Evolutionary conservation across 2,797 vertebrate genomes (phyloP), one percentile per base, ranked within the genome.

Genomic region (Notolepis coatsorum): DNA sequence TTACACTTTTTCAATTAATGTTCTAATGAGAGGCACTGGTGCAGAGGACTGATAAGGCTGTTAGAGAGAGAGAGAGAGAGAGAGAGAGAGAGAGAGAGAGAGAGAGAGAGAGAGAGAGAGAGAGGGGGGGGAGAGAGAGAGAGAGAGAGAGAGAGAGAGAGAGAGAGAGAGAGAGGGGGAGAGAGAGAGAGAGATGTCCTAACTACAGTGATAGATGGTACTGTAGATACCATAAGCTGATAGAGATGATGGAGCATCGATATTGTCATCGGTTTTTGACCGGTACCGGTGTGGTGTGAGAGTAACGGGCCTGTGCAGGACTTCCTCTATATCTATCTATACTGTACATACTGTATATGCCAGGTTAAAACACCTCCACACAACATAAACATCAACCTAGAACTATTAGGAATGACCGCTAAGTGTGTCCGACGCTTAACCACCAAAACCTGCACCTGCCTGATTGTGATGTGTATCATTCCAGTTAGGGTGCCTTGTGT

Each of bases 1-100:
- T 94, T 93, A 93, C 92, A 93, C 86, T 89, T 93, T 93, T 94
- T 93, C 92, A 93, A 93, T 94, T 93, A 94, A 93, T 91, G 91
- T 84, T 88, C 84, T 89, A 91, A 92, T 91, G 90, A 92, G 88
- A 91, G 88, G 85, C 88, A 86, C 88, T 91, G 89, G 91, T 91
- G 92, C 80, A 82, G 86, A 87, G 89, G 84, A 82, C 85, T 81
- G 92, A 94, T 93, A 92, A 92, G 74, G 83, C 77, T 87, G 78
- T 85, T 88, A 86, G 81, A 73, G 71, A 81, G 68, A 71, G 84
- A 81, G 85, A 72, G 72, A 84, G 61, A 67, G 54, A 73, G 58
- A 75, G 58, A 74, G 74, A 67, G 73, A 31, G 27, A 49, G 66
- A 61, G 67, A 76, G 75, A 63, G 68, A 39, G 43, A 54, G 46